A percentile compares a stretch with the other conserved stretches of the same genome.
These are phyloP conservation scores for Acanthoscelides obtectus DNA, from an alignment of 2,888 invertebrate genomes.

Conservation along the genomic window DNA sequence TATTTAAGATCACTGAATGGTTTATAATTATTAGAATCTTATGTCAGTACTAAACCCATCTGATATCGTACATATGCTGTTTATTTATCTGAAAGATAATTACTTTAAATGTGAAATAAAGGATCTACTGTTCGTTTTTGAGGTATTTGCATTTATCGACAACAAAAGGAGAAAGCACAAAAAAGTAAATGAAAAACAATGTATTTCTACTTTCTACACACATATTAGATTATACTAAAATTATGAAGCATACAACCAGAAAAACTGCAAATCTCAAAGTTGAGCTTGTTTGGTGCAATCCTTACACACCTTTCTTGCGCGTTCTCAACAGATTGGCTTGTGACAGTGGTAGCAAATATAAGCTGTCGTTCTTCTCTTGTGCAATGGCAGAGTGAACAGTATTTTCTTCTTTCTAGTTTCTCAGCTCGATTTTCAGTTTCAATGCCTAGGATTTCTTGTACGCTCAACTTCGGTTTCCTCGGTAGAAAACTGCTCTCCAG, in stretches of 20 bases:
- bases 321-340: slow-evolving; percentile 8
- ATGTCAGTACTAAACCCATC: too few relatives aligned
- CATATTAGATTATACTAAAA: too few relatives aligned
- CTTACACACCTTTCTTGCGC: not conserved
- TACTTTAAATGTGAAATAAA: too few relatives aligned
- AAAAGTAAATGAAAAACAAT: too few relatives aligned
- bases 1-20: too few relatives aligned
- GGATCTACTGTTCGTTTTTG: too few relatives aligned
- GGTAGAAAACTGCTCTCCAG: slow-evolving; percentile 5
- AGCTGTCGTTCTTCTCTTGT: slow-evolving; percentile 8
- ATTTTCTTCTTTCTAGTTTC: slow-evolving; percentile 7
- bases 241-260: slow-evolving; percentile 7
- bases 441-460: slow-evolving; percentile 10
- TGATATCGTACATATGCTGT: too few relatives aligned
- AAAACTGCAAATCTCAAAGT: slow-evolving; percentile 9
- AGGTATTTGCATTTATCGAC: too few relatives aligned
- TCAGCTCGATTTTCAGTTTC: slow-evolving; percentile 1
- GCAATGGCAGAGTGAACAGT: slow-evolving; percentile 5
- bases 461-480: slow-evolving; percentile 5
- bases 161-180: not conserved
- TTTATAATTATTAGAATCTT: not conserved
- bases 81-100: too few relatives aligned
- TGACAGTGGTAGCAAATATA: slow-evolving; percentile 10
- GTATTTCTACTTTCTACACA: too few relatives aligned
- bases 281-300: slow-evolving; percentile 3